Base-by-base conservation (phyloP, 2,113 vertebrate species). In the Theristicus caerulescens region DNA sequence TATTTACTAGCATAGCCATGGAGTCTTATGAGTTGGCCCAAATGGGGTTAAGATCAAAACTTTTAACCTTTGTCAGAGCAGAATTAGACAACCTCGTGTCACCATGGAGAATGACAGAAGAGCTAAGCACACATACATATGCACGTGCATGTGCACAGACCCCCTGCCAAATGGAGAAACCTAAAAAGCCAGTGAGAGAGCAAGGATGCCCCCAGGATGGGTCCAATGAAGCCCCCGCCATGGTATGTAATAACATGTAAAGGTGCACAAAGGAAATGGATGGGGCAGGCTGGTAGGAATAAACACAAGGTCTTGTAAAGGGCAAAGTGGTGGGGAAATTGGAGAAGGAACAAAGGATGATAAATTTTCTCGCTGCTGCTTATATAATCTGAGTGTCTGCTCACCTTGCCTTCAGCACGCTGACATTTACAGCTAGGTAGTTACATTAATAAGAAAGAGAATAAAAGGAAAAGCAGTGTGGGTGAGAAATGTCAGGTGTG, bases 131-230 rank as follows among this genome's bases (percentile, higher is more conserved):
- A 16, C 24, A 13, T 17, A 36, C 2, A 9, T 13, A 21, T 17
- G 32, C 25, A 21, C 3, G 2, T 73, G 26, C 26, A 62, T 0
- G 4, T 72, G 69, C 38, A 21, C 21, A 6, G 10, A 3, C 20
- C 5, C 16, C 24, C 42, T 38, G 10, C 15, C 11, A 16, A 9
- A 57, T 4, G 15, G 22, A 74, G 36, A 58, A 62, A 16, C 8
- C 8, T 62, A 54, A 59, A 87, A 34, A 52, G 6, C 3, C 9
- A 44, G 15, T 38, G n/a, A n/a, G 8, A 46, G 17, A 12, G 34
- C 26, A 70, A 40, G 11, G 29, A 46, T 1, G 1, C 10, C 10
- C 34, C 22, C 1, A 2, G 49, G 20, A n/a, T 17, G 9, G 21
- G 18, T 44, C 67, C n/a, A 49, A 1, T 10, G 49, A 34, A 74